Evolutionary conservation across 2,113 vertebrate species (phyloP).

Genomic region (Rhizomys pruinosus): DNA sequence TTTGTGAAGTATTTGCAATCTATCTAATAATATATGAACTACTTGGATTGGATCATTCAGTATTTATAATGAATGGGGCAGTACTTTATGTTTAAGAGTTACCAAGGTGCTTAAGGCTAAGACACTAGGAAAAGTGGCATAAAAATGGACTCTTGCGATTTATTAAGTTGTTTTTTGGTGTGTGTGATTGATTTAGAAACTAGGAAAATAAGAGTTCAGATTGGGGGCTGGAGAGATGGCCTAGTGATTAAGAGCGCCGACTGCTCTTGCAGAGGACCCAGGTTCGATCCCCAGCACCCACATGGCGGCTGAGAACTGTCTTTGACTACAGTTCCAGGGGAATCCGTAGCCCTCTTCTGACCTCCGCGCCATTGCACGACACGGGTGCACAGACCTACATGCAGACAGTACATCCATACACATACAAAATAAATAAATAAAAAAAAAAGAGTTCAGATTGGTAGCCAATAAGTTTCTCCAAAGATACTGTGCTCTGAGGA

Average conservation of each 20-base stretch:
- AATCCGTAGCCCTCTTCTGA: no score
- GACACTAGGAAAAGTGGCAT: not conserved
- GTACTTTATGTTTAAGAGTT: not conserved
- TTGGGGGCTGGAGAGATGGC: no score
- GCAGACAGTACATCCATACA: no score
- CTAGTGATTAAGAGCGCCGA: no score
- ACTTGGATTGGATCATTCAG: not conserved
- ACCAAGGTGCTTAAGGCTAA: conserved; percentile 1
- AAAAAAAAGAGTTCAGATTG: not conserved
- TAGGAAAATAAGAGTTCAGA: not conserved
- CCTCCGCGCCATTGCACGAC: no score
- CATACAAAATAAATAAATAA: no score
- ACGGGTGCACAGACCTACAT: no score
- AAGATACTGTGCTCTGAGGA: not conserved
- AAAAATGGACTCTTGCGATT: not conserved
- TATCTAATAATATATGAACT: not conserved
- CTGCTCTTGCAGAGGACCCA: no score
- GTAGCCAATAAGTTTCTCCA: not conserved
- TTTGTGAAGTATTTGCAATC: not conserved
- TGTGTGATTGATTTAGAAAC: conserved; percentile 11
- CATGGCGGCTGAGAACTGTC: no score
- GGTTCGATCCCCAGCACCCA: no score
- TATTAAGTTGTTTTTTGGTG: conserved; percentile 24
- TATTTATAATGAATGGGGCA: not conserved
- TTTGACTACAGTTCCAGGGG: no score